A percentile compares a stretch with the other conserved stretches of the same genome.
Evolutionary conservation across 1,140 invertebrate species (phyloP).

Genomic region (Aphaenogaster rudis): DNA sequence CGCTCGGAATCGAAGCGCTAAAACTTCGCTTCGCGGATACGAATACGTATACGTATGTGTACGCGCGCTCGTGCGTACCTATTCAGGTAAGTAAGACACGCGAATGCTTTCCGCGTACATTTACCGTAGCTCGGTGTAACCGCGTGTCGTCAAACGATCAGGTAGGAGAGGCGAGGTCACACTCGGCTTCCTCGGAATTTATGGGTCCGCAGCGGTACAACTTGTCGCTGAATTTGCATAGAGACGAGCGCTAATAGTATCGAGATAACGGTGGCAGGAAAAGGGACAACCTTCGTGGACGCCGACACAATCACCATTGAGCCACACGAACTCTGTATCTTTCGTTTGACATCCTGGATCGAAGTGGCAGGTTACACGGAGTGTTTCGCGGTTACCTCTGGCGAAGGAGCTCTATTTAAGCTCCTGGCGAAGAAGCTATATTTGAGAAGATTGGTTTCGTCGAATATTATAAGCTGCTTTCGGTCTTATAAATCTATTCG

Average conservation of each 20-base stretch:
- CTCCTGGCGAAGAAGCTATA: not conserved
- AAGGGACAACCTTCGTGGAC: slow-evolving; percentile 59
- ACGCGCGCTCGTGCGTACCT: slow-evolving; percentile 16
- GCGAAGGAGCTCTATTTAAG: slow-evolving; percentile 7
- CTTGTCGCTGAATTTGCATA: slow-evolving; percentile 84
- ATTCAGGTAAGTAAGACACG: slow-evolving; percentile 71
- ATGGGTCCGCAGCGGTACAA: slow-evolving; percentile 80
- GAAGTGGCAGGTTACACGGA: not conserved
- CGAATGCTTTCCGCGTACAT: slow-evolving; percentile 65
- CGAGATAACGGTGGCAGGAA: slow-evolving; percentile 79
- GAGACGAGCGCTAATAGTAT: slow-evolving; percentile 84
- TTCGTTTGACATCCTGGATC: not conserved
- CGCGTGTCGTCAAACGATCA: slow-evolving; percentile 80
- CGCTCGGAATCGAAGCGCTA: slow-evolving; percentile 68
- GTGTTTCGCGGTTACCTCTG: slow-evolving; percentile 2
- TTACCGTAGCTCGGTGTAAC: slow-evolving; percentile 47
- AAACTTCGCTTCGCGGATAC: slow-evolving; percentile 55
- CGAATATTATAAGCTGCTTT: not conserved
- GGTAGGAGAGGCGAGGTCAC: slow-evolving; percentile 80
- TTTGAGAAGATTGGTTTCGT: not conserved
- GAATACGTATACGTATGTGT: too few species aligned
- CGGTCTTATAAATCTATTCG: not conserved
- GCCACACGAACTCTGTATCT: slow-evolving; percentile 64
- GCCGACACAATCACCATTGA: slow-evolving; percentile 43
- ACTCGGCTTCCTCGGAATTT: slow-evolving; percentile 84